Evolutionary conservation across 2,888 invertebrate genomes (phyloP).

Genomic region (Lamproptera curius): DNA sequence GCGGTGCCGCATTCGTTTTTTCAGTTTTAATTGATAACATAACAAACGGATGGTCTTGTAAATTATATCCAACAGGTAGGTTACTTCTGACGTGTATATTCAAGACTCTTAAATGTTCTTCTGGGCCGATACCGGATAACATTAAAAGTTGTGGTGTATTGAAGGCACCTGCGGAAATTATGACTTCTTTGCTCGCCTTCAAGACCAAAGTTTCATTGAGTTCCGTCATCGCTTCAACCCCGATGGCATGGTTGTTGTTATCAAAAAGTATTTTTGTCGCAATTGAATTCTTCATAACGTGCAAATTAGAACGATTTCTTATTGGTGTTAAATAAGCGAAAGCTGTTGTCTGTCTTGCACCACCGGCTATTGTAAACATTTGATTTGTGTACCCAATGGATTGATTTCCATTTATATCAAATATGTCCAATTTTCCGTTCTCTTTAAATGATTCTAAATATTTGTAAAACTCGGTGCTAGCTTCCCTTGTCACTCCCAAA

Average conservation of each 20-base stretch:
- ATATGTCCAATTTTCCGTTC: slow-evolving; percentile 35
- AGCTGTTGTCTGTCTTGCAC: slow-evolving; percentile 38
- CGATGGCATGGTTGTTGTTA: slow-evolving; percentile 36
- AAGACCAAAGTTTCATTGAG: slow-evolving; percentile 26
- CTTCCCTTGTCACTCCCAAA: slow-evolving; percentile 29
- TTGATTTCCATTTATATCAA: slow-evolving; percentile 39
- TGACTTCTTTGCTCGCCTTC: slow-evolving; percentile 37
- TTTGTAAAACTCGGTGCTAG: slow-evolving; percentile 18
- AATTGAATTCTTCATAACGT: slow-evolving; percentile 36
- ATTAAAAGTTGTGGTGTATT: slow-evolving; percentile 42
- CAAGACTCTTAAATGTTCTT: slow-evolving; percentile 32
- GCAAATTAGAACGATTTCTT: slow-evolving; percentile 33
- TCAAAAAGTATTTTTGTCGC: slow-evolving; percentile 40
- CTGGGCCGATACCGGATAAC: slow-evolving; percentile 46
- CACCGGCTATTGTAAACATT: slow-evolving; percentile 34
- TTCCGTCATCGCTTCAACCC: slow-evolving; percentile 30
- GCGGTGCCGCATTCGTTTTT: slow-evolving; percentile 5
- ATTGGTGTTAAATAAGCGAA: slow-evolving; percentile 33
- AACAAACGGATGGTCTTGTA: slow-evolving; percentile 35
- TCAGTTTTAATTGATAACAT: slow-evolving; percentile 24
- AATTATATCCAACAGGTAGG: slow-evolving; percentile 42
- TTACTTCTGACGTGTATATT: slow-evolving; percentile 35
- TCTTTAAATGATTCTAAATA: slow-evolving; percentile 40
- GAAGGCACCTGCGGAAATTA: slow-evolving; percentile 42
- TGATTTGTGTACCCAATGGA: slow-evolving; percentile 39